Evolutionary conservation across 2,888 invertebrate species (phyloP), one percentile per base, ranked within the genome.

Genomic region (Mesorhabditis sp.): DNA sequence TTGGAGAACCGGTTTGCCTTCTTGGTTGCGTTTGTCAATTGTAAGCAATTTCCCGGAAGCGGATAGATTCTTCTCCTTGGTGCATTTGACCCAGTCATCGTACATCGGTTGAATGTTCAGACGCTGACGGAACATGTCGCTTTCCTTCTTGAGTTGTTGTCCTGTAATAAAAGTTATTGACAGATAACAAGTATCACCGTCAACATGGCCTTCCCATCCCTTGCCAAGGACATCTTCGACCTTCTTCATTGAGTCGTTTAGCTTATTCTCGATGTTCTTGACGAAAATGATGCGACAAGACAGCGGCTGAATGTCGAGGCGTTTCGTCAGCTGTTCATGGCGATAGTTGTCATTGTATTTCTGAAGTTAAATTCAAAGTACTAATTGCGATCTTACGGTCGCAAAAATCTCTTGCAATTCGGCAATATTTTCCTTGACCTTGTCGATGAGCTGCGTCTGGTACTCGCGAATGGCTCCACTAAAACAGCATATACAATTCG

Each of bases 201-300:
- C 98, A 66, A 97, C 94, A 86, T 99, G 97, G 81, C 94, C 94
- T 87, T 97, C 97, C 98, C 98, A 99, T 61, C 95, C 95, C 87
- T 95, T 95, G 66, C 86, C 86, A 66, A 99, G 90, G 42, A 99
- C 97, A 89, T 97, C 97, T 88, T 97, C 98, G 0, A 99, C 97
- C 75, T 97, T 90, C 86, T 93, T 92, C 86, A 98, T 90, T 87
- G 96, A 97, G 79, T 94, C 93, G 13, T 93, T 94, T 67, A 99
- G 90, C 87, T 98, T 97, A 78, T 95, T 91, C 87, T 98, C 97
- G 83, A 99, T 98, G 89, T 97, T 93, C 44, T 73, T 73, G 65
- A 78, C 95, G 98, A 98, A 99, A 81, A 98, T 94, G 81, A 99
- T 97, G 69, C 94, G 95, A 0, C 97, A 97, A 44, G 97, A 93